A percentile compares a stretch with the other conserved stretches of the same genome.
phyloP scores from a whole-genome alignment of 2,888 invertebrate species.

The Drosophila vallismaia region DNA sequence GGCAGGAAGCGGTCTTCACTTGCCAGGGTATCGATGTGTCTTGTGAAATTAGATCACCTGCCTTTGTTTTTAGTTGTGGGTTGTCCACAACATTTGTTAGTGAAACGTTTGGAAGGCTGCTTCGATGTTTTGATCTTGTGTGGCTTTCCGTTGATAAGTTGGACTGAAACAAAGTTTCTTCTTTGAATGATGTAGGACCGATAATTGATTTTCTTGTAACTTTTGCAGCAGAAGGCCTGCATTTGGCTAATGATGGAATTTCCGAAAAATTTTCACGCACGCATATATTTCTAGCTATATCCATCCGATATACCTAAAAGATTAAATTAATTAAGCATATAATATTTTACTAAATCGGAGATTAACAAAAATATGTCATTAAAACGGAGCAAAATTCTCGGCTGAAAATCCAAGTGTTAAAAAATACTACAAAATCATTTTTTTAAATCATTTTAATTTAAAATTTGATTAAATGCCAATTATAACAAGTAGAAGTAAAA shows the following conservation, averaged over 20 bases:
- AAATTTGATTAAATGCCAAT: too few relatives aligned
- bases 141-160: conserved; percentile 37
- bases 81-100: conserved; percentile 71
- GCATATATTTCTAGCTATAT: conserved; percentile 92
- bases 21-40: conserved; percentile 46
- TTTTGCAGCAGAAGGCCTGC: conserved; percentile 18
- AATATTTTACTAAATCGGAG: background rate
- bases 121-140: conserved; percentile 69
- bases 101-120: conserved; percentile 82
- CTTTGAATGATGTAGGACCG: conserved; percentile 35
- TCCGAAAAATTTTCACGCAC: conserved; percentile 84
- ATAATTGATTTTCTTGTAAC: background rate
- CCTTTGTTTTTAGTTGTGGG: background rate
- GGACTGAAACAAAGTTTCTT: conserved; percentile 29
- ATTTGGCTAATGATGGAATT: conserved; percentile 41
- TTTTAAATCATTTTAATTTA: too few relatives aligned
- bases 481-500: too few relatives aligned
- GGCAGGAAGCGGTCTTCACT: conserved; percentile 57
- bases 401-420: too few relatives aligned
- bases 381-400: too few relatives aligned
- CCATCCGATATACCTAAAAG: conserved; percentile 88
- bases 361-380: background rate
- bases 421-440: too few relatives aligned
- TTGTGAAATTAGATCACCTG: background rate
- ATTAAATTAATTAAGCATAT: background rate